Evolutionary conservation across 2,888 invertebrate genomes (phyloP).

Genomic region (Xylocampa areola): DNA sequence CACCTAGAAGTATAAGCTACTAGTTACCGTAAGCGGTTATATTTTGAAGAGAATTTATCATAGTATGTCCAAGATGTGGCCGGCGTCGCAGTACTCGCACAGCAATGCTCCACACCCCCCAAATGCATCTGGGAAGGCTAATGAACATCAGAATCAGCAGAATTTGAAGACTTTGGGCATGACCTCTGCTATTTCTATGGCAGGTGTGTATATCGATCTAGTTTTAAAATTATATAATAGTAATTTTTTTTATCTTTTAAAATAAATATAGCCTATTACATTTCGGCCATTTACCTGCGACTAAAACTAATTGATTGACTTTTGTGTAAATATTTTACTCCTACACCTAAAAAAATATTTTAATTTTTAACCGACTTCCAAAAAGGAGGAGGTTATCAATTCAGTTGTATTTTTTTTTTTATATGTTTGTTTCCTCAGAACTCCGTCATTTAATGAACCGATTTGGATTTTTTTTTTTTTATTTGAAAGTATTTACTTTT

Average conservation of each 20-base stretch:
- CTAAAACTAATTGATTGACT: no score
- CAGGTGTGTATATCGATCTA: slow-evolving; percentile 87
- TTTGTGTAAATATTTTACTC: no score
- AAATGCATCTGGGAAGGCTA: slow-evolving; percentile 70
- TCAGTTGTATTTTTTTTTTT: no score
- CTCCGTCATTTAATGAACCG: no score
- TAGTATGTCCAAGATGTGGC: slow-evolving; percentile 85
- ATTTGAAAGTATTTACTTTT: no score
- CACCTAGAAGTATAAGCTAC: slow-evolving; percentile 60
- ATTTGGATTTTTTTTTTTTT: no score
- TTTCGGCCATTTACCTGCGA: no score
- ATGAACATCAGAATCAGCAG: slow-evolving; percentile 88
- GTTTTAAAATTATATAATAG: neutral
- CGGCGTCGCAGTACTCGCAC: slow-evolving; percentile 86
- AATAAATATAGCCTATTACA: no score
- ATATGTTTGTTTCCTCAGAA: no score
- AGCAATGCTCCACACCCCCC: slow-evolving; percentile 73
- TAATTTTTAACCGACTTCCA: no score
- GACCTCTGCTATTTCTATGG: slow-evolving; percentile 98
- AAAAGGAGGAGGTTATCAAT: no score
- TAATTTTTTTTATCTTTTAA: neutral
- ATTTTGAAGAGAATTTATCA: slow-evolving; percentile 23
- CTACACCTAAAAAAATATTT: no score
- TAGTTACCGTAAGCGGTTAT: slow-evolving; percentile 46
- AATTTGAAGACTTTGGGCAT: slow-evolving; percentile 94